Conservation (phyloP, 2,797 vertebrate genomes). For the Threskiornis aethiopicus region DNA sequence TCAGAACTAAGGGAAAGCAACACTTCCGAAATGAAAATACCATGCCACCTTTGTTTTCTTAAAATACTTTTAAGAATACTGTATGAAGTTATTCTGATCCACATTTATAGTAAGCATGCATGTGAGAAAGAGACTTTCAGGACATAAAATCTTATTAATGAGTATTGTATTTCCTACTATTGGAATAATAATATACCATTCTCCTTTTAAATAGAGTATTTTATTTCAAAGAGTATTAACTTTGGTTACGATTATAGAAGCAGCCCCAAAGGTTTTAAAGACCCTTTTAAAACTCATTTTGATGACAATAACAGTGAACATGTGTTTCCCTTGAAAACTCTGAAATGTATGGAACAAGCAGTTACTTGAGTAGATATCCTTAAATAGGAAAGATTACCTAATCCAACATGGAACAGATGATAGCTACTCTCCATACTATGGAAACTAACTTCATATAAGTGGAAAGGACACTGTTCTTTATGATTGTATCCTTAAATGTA, state of each 20-base stretch:
- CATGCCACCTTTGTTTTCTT: neutral
- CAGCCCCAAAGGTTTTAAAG: neutral
- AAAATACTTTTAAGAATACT: neutral
- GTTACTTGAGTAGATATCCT: neutral
- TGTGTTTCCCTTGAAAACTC: constrained; percentile 1
- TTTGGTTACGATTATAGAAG: neutral
- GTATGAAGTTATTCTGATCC: neutral
- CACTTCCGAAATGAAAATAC: neutral
- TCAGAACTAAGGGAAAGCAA: neutral
- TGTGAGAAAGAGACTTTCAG: neutral
- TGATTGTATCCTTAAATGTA: neutral
- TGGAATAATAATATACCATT: neutral
- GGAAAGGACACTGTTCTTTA: neutral
- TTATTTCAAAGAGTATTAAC: constrained; percentile 9
- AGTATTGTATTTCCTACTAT: neutral
- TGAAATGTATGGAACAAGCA: neutral
- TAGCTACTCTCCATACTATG: neutral
- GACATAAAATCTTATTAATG: neutral
- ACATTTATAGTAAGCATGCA: neutral
- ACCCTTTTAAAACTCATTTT: neutral
- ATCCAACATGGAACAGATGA: neutral
- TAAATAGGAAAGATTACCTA: neutral
- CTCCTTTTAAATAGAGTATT: neutral
- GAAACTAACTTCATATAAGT: neutral
- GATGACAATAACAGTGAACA: neutral